These are phyloP conservation scores for Burhinus bistriatus DNA, from an alignment of 2,113 vertebrate species.

Conservation along the genomic window DNA sequence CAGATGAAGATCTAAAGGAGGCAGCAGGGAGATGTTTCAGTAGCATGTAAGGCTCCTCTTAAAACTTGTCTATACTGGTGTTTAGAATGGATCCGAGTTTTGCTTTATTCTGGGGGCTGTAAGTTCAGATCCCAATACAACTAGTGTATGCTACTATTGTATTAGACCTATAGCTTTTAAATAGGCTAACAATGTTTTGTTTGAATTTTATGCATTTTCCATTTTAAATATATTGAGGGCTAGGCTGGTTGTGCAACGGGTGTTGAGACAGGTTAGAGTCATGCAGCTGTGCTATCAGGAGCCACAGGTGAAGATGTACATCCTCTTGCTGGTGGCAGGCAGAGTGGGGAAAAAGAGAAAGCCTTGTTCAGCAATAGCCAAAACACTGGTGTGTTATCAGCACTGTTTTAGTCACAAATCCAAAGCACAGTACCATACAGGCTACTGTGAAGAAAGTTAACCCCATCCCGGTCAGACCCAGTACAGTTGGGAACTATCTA, in stretches of 20 bases:
- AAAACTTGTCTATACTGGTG: not conserved
- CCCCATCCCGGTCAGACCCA: not conserved
- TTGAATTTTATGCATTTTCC: not conserved
- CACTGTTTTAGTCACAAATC: not conserved
- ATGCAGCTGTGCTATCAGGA: not conserved
- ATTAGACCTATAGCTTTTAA: not conserved
- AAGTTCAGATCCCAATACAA: not conserved
- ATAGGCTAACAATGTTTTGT: not conserved
- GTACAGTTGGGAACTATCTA: accelerated
- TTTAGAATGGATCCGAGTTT: not conserved
- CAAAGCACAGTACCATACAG: not conserved
- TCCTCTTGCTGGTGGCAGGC: not conserved
- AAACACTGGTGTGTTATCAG: not conserved
- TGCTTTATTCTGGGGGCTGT: not conserved
- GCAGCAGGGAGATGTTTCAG: not conserved
- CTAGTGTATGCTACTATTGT: not conserved
- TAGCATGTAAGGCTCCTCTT: not conserved
- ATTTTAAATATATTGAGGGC: not conserved
- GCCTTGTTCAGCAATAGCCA: not conserved
- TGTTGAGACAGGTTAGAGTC: not conserved
- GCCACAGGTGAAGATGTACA: not conserved
- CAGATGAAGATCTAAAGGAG: not conserved
- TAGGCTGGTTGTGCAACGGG: not conserved
- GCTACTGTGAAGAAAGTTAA: not conserved
- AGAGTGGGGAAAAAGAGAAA: not conserved